Evolutionary conservation across 1,140 invertebrate genomes (phyloP).

Genomic region (Nilaparvata lugens): DNA sequence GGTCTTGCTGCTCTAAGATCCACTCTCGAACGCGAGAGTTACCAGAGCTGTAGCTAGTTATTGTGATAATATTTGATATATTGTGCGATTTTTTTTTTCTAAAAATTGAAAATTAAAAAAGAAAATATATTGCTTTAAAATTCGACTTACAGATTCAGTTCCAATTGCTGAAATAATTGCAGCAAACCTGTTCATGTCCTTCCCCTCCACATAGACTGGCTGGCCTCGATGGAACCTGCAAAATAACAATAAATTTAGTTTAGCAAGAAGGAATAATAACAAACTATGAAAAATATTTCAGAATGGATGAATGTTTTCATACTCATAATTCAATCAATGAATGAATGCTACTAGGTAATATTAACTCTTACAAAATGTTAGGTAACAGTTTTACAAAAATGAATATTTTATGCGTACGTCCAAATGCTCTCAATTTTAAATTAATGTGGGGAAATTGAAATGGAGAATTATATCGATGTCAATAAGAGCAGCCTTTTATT

Average conservation of each 20-base stretch:
- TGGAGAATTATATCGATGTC: too few species aligned
- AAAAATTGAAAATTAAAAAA: constrained; percentile 2
- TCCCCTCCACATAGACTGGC: constrained; percentile 82
- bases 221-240: constrained; percentile 82
- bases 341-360: constrained; percentile 10
- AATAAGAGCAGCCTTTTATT: too few species aligned
- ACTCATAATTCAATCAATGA: constrained; percentile 12
- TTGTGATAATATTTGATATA: too few species aligned
- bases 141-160: constrained; percentile 66
- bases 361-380: background rate
- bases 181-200: constrained; percentile 69
- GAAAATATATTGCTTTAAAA: background rate
- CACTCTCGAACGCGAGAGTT: background rate
- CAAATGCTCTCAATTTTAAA: too few species aligned
- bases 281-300: background rate
- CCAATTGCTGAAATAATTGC: constrained; percentile 83
- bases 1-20: too few species aligned
- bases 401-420: too few species aligned
- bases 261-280: background rate
- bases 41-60: background rate
- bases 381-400: too few species aligned
- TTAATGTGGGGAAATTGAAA: too few species aligned
- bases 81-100: background rate
- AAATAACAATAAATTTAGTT: constrained; percentile 13
- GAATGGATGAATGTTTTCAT: background rate